Base-by-base conservation (phyloP, 2,113 vertebrate species). In the Gavialis gangeticus region DNA sequence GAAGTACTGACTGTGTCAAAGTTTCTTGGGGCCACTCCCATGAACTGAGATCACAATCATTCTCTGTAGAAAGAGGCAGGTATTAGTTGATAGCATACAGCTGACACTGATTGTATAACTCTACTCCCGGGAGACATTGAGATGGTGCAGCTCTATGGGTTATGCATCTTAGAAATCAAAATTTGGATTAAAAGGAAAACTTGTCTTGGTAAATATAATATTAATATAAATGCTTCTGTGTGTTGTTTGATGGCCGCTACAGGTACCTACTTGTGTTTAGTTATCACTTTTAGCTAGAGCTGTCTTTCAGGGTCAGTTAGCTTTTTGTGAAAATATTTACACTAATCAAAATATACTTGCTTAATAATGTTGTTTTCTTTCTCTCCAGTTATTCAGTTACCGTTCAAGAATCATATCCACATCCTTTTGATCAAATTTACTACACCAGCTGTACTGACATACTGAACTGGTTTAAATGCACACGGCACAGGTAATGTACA, bases 391-490 rank as follows among this genome's bases (percentile, higher is more conserved):
- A 99, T 67, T 99, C 99, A 0, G 99, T 99, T 93, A 99, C 98
- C 2, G 99, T 99, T 63, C 99, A 99, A 97, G 99, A 99, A 97
- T 99, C 99, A 0, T 99, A 99, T 79, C 98, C 99, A 0, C 99
- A 99, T 96, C 99, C 99, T 46, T 99, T 98, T 93, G 99, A 99
- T 96, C 99, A 99, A 97, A 96, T 99, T 92, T 99, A 99, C 95
- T 99, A 99, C 97, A 99, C 99, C 84, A 99, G 99, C 97, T 99
- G 99, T 97, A 98, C 99, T 2, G 99, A 99, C 97, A 99, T 99
- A 94, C 97, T 99, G 10, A 99, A 99, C 97, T 99, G 99, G 99
- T 99, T 99, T 97, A 99, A 99, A 96, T 99, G 99, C 97, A 99
- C 99, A 1, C 97, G 98, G 66, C 99, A 99, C 98, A 99, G 99